A percentile compares a stretch with the other conserved stretches of the same genome.
These are phyloP conservation scores for Enteromius mattozi DNA, from an alignment of 2,797 vertebrate species.

Conservation along the genomic window DNA sequence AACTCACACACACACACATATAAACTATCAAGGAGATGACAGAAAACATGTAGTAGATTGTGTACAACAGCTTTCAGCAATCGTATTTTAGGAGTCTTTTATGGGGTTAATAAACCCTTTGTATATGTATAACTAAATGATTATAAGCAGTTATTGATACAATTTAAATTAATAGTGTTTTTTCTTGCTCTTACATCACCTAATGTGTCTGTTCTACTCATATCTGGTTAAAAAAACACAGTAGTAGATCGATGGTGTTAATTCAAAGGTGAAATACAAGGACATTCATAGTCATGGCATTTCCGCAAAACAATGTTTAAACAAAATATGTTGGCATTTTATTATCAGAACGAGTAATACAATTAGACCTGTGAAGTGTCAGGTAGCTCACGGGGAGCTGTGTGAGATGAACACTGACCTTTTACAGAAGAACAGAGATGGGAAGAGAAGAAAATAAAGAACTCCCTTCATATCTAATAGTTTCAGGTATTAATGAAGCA, in stretches of 20 bases:
- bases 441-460: background rate
- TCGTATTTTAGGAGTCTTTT: background rate
- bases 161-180: background rate
- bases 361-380: slow-evolving; percentile 21
- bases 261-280: slow-evolving; percentile 37
- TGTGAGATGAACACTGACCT: slow-evolving; percentile 44
- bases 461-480: slow-evolving; percentile 1
- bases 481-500: slow-evolving; percentile 46
- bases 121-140: background rate
- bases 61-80: background rate
- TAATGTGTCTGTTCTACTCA: background rate
- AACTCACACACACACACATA: too few relatives aligned
- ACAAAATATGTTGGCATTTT: slow-evolving; percentile 50
- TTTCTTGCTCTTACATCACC: background rate
- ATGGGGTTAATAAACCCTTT: background rate
- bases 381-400: background rate
- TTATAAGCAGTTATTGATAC: background rate
- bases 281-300: slow-evolving; percentile 47
- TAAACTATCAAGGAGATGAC: background rate
- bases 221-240: background rate
- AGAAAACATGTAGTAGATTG: background rate
- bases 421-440: slow-evolving; percentile 36
- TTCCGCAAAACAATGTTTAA: slow-evolving; percentile 40
- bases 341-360: slow-evolving; percentile 37
- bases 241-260: slow-evolving; percentile 6